Evolutionary conservation across 2,888 invertebrate genomes (phyloP).

Genomic region (Loripinus fragilis): DNA sequence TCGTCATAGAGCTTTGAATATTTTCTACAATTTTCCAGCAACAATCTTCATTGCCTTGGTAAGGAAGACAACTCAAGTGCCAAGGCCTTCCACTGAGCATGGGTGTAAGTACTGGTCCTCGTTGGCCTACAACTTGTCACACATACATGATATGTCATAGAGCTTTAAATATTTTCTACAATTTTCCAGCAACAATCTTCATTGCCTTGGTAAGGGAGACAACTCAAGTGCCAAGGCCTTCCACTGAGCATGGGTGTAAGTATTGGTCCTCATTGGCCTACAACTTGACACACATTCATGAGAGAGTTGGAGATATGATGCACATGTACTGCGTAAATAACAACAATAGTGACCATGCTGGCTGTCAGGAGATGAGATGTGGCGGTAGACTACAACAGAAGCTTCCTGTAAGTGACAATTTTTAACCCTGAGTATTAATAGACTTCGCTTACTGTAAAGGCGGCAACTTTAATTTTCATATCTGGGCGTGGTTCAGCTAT

Average conservation of each 20-base stretch:
- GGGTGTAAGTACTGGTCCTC: constrained; percentile 59
- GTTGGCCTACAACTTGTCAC: constrained; percentile 55
- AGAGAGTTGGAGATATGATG: constrained; percentile 12
- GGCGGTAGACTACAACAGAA: constrained; percentile 26
- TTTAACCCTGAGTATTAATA: no score
- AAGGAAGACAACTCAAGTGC: background rate
- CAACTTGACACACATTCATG: constrained; percentile 46
- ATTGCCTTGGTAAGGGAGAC: background rate
- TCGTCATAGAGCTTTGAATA: no score
- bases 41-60: background rate
- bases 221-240: background rate
- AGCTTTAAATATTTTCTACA: no score
- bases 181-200: no score
- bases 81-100: background rate
- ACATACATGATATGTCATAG: no score
- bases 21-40: background rate
- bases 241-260: constrained; percentile 40
- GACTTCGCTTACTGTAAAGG: no score
- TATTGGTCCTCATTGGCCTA: constrained; percentile 56
- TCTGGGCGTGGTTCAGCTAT: no score
- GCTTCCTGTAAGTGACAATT: no score
- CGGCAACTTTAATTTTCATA: no score
- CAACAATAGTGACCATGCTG: background rate
- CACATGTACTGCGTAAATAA: constrained; percentile 34
- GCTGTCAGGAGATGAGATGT: constrained; percentile 36